These are phyloP conservation scores for Drosophila barbarae DNA, from an alignment of 2,888 invertebrate genomes.

Conservation along the genomic window DNA sequence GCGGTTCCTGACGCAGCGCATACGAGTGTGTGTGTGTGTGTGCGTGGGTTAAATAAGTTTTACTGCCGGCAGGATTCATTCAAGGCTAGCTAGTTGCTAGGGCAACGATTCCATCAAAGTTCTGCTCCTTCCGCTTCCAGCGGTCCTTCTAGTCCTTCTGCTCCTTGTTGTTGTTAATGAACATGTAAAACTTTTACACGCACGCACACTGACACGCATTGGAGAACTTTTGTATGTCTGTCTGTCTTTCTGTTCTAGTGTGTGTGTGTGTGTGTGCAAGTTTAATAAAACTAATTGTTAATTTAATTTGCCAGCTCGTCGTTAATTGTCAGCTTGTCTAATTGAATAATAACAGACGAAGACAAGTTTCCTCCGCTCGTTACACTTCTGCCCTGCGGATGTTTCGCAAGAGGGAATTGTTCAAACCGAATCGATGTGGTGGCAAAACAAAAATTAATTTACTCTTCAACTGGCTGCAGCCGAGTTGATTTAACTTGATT, in stretches of 20 bases:
- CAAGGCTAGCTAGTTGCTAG: constrained; percentile 16
- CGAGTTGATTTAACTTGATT: constrained; percentile 50
- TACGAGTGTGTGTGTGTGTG: constrained; percentile 1
- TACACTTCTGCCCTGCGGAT: constrained; percentile 8
- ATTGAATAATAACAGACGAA: constrained; percentile 75
- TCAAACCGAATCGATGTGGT: constrained; percentile 41
- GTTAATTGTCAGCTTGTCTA: constrained; percentile 78
- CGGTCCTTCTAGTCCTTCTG: background rate
- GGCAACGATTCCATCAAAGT: constrained; percentile 40
- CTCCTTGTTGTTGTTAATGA: constrained; percentile 65
- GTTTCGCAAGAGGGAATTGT: constrained; percentile 13
- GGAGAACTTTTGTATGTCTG: constrained; percentile 46
- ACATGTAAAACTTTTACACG: constrained; percentile 65
- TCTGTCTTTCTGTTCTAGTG: constrained; percentile 9
- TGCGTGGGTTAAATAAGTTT: constrained; percentile 52
- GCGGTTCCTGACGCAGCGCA: constrained; percentile 23
- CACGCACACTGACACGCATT: constrained; percentile 16
- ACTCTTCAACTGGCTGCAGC: constrained; percentile 28
- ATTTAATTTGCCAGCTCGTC: constrained; percentile 77
- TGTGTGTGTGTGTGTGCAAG: constrained; percentile 50
- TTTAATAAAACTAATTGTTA: constrained; percentile 80
- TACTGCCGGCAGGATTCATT: constrained; percentile 46
- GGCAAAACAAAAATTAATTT: constrained; percentile 43
- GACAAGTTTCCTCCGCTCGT: constrained; percentile 21
- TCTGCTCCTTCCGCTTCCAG: constrained; percentile 2